Percentiles rank a stretch among this genome's conserved stretches.
These are phyloP conservation scores for Cottus gobio DNA, from an alignment of 2,113 vertebrate genomes.

Conservation along the genomic window DNA sequence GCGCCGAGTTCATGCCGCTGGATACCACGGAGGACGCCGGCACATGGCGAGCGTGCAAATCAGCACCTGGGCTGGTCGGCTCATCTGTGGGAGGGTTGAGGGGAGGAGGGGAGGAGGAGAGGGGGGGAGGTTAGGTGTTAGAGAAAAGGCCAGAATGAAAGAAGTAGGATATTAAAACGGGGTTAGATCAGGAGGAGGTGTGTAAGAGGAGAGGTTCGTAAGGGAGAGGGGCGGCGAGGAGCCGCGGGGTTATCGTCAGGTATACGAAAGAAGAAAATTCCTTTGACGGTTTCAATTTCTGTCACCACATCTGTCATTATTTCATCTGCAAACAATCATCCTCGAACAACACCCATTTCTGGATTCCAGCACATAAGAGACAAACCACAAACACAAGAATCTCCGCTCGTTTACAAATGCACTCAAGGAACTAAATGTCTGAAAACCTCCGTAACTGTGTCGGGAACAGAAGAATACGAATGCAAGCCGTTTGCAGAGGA, in stretches of 20 bases:
- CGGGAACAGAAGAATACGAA: neutral
- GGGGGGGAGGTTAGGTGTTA: slow-evolving; percentile 57
- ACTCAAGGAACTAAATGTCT: neutral
- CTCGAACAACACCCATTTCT: neutral
- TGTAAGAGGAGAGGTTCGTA: slow-evolving; percentile 41
- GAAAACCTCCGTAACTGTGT: slow-evolving; percentile 1
- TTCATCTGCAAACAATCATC: neutral
- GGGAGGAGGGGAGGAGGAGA: slow-evolving; percentile 7
- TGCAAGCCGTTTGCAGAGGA: neutral
- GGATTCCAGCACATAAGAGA: neutral
- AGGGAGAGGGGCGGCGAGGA: slow-evolving; percentile 21
- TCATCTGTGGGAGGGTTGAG: slow-evolving; percentile 85
- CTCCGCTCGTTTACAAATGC: neutral
- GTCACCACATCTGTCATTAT: neutral
- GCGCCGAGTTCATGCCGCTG: slow-evolving; percentile 93
- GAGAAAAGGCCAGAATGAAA: slow-evolving; percentile 41
- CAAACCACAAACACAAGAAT: neutral
- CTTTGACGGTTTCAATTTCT: slow-evolving; percentile 1
- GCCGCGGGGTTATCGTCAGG: slow-evolving; percentile 15
- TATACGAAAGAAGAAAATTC: neutral
- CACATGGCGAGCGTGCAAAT: slow-evolving; percentile 94
- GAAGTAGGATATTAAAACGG: slow-evolving; percentile 22
- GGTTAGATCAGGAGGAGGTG: slow-evolving; percentile 47
- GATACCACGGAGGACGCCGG: slow-evolving; percentile 97
- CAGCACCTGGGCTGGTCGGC: slow-evolving; percentile 95